Conservation (phyloP, 2,888 invertebrate genomes). For the Drosophila formosana region DNA sequence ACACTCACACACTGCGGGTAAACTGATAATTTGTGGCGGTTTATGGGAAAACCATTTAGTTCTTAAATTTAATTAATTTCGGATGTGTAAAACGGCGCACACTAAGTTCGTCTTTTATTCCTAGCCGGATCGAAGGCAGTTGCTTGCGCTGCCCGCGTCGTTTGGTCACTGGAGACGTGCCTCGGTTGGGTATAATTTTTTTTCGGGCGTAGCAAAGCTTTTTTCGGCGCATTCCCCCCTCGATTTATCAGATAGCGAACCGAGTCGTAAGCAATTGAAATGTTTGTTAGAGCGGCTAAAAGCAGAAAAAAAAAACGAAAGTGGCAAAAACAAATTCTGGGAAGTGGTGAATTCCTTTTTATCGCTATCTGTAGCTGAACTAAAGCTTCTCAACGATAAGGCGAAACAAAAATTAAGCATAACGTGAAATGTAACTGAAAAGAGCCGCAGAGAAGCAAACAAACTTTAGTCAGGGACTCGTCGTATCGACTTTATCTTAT, state of each 20-base stretch:
- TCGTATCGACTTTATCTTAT: slow-evolving; percentile 54
- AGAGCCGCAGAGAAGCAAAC: slow-evolving; percentile 18
- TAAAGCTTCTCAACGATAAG: slow-evolving; percentile 54
- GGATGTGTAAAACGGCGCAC: slow-evolving; percentile 28
- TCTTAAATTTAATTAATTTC: slow-evolving; percentile 5
- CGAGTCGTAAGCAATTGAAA: slow-evolving; percentile 32
- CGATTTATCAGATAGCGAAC: slow-evolving; percentile 47
- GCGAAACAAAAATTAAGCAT: slow-evolving; percentile 9
- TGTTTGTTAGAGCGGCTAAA: slow-evolving; percentile 29
- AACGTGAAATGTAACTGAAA: slow-evolving; percentile 28
- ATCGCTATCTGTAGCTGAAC: slow-evolving; percentile 58
- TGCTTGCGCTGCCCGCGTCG: slow-evolving; percentile 76
- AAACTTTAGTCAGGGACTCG: slow-evolving; percentile 3
- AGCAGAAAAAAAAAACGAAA: slow-evolving; percentile 50
- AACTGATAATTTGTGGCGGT: slow-evolving; percentile 9
- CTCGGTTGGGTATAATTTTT: slow-evolving; percentile 13
- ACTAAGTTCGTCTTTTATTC: slow-evolving; percentile 15
- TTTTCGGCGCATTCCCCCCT: slow-evolving; percentile 1
- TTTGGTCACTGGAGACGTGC: slow-evolving; percentile 75
- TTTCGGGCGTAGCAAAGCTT: slow-evolving; percentile 41
- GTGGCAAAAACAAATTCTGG: slow-evolving; percentile 55
- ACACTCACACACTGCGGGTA: slow-evolving; percentile 7
- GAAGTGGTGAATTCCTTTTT: slow-evolving; percentile 69
- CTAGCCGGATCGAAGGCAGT: slow-evolving; percentile 44
- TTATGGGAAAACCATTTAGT: slow-evolving; percentile 11